phyloP scores from a whole-genome alignment of 2,888 invertebrate species.

The Drosophila borealis region DNA sequence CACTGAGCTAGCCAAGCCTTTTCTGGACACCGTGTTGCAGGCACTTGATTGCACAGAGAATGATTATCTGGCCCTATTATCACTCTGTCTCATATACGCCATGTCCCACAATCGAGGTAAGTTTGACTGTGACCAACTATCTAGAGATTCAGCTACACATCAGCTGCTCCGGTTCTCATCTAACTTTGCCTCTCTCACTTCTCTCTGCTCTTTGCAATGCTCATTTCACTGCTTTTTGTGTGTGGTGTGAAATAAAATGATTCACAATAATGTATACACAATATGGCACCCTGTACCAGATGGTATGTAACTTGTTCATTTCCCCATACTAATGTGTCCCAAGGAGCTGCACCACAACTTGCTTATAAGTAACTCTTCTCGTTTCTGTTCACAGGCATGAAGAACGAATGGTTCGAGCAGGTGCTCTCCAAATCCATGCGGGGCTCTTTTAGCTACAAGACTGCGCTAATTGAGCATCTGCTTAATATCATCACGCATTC shows the following conservation, averaged over 20 bases:
- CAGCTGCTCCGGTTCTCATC: slow-evolving; percentile 16
- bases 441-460: slow-evolving; percentile 90
- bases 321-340: slow-evolving; percentile 43
- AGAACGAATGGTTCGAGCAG: slow-evolving; percentile 92
- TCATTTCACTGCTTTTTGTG: slow-evolving; percentile 62
- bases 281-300: slow-evolving; percentile 67
- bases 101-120: slow-evolving; percentile 97
- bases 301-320: slow-evolving; percentile 77
- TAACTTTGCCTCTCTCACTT: slow-evolving; percentile 39
- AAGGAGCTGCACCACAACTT: background rate
- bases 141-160: slow-evolving; percentile 19
- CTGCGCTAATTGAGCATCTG: slow-evolving; percentile 92
- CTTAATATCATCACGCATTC: slow-evolving; percentile 93
- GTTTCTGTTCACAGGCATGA: slow-evolving; percentile 88
- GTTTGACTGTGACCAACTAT: slow-evolving; percentile 37
- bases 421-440: slow-evolving; percentile 88
- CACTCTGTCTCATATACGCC: slow-evolving; percentile 95
- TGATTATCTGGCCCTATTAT: slow-evolving; percentile 96
- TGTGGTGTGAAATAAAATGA: slow-evolving; percentile 45
- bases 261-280: slow-evolving; percentile 47
- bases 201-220: slow-evolving; percentile 26
- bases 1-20: slow-evolving; percentile 86
- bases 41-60: slow-evolving; percentile 95
- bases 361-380: slow-evolving; percentile 57
- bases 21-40: slow-evolving; percentile 94